phyloP scores from a whole-genome alignment of 2,113 vertebrate genomes.

The Dicentrarchus labrax region DNA sequence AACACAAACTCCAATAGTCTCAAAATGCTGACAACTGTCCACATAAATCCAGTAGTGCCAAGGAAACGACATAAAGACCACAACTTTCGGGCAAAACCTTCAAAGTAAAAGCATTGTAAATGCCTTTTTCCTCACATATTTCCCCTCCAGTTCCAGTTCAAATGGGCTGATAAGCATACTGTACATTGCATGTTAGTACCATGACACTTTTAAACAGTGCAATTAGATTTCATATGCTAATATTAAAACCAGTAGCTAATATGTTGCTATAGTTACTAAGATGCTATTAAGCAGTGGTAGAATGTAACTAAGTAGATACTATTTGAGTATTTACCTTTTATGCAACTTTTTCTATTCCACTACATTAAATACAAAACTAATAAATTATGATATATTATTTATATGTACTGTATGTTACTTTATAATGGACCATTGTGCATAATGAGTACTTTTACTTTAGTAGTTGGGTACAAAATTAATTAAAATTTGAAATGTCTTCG shows the following conservation, averaged over 20 bases:
- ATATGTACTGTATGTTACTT: no score
- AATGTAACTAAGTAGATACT: no score
- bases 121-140: neutral
- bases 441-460: neutral
- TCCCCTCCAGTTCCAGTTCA: neutral
- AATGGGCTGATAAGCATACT: neutral
- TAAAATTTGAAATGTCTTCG: no score
- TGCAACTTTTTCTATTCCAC: no score
- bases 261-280: neutral
- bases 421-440: no score
- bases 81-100: neutral
- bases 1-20: neutral
- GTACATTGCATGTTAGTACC: neutral
- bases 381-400: no score
- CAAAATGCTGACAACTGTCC: neutral
- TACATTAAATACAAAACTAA: no score
- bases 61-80: accelerated
- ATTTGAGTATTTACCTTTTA: no score
- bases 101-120: neutral
- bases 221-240: no score
- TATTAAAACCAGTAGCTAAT: neutral
- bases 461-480: no score
- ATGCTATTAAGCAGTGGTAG: no score
- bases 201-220: no score
- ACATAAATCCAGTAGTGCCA: neutral